Conservation (phyloP, 2,888 invertebrate species). For the Invenusta paracnida region DNA sequence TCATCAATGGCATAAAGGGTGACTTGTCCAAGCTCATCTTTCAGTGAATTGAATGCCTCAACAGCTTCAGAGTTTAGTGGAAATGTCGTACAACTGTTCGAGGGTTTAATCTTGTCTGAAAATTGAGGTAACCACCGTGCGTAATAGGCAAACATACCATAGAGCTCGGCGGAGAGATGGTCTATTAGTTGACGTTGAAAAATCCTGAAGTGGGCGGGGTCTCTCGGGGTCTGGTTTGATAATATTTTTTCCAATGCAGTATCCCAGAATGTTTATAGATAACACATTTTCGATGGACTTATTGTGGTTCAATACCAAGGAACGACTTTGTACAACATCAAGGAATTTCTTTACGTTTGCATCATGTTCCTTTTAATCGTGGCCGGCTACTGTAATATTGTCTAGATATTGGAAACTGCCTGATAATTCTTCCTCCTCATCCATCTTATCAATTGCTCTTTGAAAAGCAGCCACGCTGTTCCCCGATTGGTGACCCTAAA, state of each 20-base stretch:
- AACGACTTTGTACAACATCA: constrained; percentile 6
- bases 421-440: background rate
- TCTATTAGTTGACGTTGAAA: background rate
- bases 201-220: background rate
- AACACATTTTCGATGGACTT: background rate
- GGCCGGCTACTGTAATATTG: constrained; percentile 10
- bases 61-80: background rate
- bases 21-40: background rate
- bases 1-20: background rate
- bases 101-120: background rate
- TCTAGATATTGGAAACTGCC: background rate
- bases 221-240: background rate
- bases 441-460: background rate
- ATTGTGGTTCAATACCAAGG: background rate
- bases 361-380: constrained; percentile 3
- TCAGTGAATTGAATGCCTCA: background rate
- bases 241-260: background rate
- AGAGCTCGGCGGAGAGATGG: background rate
- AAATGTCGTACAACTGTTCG: background rate
- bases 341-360: constrained; percentile 7
- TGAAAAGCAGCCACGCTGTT: constrained; percentile 23
- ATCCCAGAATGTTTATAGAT: background rate
- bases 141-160: background rate
- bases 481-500: constrained; percentile 20
- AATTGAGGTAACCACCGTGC: background rate